Evolutionary conservation across 2,888 invertebrate species (phyloP).

Genomic region (Drosophila stalkeri): DNA sequence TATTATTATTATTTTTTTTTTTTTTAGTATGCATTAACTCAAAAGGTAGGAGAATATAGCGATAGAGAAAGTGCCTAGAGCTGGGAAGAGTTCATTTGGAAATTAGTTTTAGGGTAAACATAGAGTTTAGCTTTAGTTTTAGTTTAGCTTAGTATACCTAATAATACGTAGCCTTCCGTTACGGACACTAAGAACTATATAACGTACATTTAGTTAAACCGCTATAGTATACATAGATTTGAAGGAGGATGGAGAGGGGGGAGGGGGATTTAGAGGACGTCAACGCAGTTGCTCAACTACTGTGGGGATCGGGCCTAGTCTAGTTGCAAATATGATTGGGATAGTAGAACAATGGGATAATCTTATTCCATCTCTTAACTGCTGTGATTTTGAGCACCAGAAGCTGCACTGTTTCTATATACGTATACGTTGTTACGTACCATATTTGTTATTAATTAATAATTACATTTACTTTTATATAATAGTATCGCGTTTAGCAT

Average conservation of each 20-base stretch:
- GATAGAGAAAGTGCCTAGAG: conserved; percentile 53
- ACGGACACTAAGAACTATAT: conserved; percentile 72
- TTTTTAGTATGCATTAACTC: conserved; percentile 71
- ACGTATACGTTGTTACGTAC: conserved; percentile 54
- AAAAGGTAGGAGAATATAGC: conserved; percentile 58
- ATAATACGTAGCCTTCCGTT: conserved; percentile 63
- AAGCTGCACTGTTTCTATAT: conserved; percentile 65
- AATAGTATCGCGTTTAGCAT: conserved; percentile 61
- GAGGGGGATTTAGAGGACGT: not conserved
- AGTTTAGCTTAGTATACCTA: conserved; percentile 61
- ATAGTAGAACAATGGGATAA: conserved; percentile 40
- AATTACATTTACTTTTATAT: conserved; percentile 62
- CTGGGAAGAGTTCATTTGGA: conserved; percentile 51
- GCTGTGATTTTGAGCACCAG: conserved; percentile 61
- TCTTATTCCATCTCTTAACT: conserved; percentile 45
- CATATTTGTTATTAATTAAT: conserved; percentile 38
- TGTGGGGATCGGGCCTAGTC: conserved; percentile 33
- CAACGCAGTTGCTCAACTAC: conserved; percentile 2
- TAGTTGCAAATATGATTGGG: conserved; percentile 41
- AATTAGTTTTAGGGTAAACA: conserved; percentile 54
- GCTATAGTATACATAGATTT: conserved; percentile 67
- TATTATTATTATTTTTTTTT: conserved; percentile 3
- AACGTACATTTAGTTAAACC: conserved; percentile 69
- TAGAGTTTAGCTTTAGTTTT: conserved; percentile 44
- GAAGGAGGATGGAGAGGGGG: not conserved